Percentiles rank a stretch among this genome's conserved stretches.
Conservation (phyloP, 2,797 vertebrate genomes). For the Sebastes vulpes region DNA sequence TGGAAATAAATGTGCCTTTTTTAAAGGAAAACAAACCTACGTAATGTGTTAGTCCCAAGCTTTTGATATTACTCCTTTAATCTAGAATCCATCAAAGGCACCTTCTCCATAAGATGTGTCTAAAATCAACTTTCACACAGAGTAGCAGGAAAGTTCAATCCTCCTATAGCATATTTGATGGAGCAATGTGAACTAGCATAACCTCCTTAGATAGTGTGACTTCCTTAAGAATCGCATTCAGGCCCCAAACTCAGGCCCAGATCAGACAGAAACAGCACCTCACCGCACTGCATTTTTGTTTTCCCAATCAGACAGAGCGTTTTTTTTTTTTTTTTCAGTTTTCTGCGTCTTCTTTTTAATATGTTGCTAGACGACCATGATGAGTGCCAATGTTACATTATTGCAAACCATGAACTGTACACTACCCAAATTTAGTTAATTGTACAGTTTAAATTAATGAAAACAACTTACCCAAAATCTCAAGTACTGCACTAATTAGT, state of each 20-base stretch:
- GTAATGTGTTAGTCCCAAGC: constrained; percentile 17
- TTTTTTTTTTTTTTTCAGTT: background rate
- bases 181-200: constrained; percentile 2
- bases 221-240: background rate
- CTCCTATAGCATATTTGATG: constrained; percentile 19
- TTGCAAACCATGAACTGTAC: background rate
- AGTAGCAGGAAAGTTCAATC: constrained; percentile 17
- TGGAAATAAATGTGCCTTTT: constrained; percentile 18
- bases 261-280: too few relatives aligned
- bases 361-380: too few relatives aligned
- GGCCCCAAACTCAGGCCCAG: background rate
- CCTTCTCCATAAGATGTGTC: constrained; percentile 8
- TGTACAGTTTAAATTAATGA: background rate
- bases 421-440: background rate
- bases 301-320: too few relatives aligned
- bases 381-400: background rate
- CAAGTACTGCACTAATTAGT: background rate
- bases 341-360: background rate
- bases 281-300: too few relatives aligned
- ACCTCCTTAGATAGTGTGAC: background rate
- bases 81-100: constrained; percentile 27
- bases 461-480: background rate
- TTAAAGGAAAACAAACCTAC: constrained; percentile 37
- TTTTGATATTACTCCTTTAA: constrained; percentile 40
- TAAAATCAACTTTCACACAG: constrained; percentile 31